Conservation (phyloP, 2,797 vertebrate genomes). For the Chaenodraco wilsoni region DNA sequence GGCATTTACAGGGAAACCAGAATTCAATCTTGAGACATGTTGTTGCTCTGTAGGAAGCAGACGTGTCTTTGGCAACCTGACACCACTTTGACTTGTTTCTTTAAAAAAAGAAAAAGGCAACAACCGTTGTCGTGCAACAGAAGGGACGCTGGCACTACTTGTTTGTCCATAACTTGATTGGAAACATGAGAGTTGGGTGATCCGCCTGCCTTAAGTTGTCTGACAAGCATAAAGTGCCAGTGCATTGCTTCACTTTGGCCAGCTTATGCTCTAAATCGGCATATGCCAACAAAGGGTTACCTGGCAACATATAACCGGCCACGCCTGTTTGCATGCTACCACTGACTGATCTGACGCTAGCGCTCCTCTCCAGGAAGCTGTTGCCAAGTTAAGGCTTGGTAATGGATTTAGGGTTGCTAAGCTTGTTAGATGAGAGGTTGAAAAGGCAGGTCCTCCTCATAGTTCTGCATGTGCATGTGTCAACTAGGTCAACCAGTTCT, state of each 20-base stretch:
- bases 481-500: background rate
- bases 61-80: slow-evolving; percentile 44
- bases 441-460: slow-evolving; percentile 48
- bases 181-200: slow-evolving; percentile 44
- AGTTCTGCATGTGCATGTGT: slow-evolving; percentile 22
- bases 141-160: slow-evolving; percentile 13
- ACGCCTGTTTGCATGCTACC: slow-evolving; percentile 60
- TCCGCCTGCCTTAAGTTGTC: background rate
- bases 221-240: background rate
- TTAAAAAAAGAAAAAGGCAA: slow-evolving; percentile 2
- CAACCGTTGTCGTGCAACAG: slow-evolving; percentile 53
- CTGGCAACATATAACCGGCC: slow-evolving; percentile 55
- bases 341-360: background rate
- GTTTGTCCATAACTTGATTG: slow-evolving; percentile 23
- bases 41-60: background rate
- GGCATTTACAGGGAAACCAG: background rate
- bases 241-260: background rate
- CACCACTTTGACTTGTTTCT: slow-evolving; percentile 13
- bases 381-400: slow-evolving; percentile 71
- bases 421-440: slow-evolving; percentile 70
- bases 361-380: slow-evolving; percentile 45
- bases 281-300: slow-evolving; percentile 49
- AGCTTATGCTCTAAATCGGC: slow-evolving; percentile 22
- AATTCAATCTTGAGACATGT: slow-evolving; percentile 25
- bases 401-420: slow-evolving; percentile 78